Percentiles rank a stretch among this genome's conserved stretches.
phyloP scores from a whole-genome alignment of 2,113 vertebrate genomes.

The Sorex fumeus region DNA sequence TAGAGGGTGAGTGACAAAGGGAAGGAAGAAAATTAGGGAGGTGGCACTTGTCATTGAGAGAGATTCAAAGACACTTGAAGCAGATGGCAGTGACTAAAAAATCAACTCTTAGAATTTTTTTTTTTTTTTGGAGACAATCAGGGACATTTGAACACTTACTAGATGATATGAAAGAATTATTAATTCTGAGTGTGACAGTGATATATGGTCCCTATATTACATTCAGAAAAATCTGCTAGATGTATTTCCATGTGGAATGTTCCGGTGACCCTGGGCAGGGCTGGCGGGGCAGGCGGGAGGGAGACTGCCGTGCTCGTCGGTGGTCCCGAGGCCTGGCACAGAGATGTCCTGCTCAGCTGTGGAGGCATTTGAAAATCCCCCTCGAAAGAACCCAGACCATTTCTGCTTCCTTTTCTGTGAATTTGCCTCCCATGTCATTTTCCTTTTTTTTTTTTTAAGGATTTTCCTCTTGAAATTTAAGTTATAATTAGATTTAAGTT shows the following conservation, averaged over 20 bases:
- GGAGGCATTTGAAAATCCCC: background rate
- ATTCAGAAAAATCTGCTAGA: too few relatives aligned
- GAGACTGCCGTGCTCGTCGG: too few relatives aligned
- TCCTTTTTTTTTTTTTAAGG: constrained; percentile 35
- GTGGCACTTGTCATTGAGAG: background rate
- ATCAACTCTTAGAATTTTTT: background rate
- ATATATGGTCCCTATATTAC: background rate
- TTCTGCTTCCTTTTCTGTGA: constrained; percentile 21
- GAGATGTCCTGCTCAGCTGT: background rate
- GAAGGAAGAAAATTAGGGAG: background rate
- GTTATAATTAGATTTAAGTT: background rate
- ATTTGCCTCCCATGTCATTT: background rate
- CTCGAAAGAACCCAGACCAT: background rate
- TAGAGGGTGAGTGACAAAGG: background rate
- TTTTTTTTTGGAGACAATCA: background rate
- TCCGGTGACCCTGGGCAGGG: too few relatives aligned
- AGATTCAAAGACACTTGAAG: background rate
- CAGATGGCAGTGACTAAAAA: background rate
- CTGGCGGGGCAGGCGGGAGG: too few relatives aligned
- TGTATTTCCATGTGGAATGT: too few relatives aligned
- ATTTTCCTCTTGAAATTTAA: constrained; percentile 12
- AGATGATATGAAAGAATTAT: background rate
- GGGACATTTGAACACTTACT: background rate
- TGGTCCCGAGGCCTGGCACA: too few relatives aligned
- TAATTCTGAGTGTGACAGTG: background rate